phyloP scores from a whole-genome alignment of 2,113 vertebrate genomes.

The Microtus richardsoni region DNA sequence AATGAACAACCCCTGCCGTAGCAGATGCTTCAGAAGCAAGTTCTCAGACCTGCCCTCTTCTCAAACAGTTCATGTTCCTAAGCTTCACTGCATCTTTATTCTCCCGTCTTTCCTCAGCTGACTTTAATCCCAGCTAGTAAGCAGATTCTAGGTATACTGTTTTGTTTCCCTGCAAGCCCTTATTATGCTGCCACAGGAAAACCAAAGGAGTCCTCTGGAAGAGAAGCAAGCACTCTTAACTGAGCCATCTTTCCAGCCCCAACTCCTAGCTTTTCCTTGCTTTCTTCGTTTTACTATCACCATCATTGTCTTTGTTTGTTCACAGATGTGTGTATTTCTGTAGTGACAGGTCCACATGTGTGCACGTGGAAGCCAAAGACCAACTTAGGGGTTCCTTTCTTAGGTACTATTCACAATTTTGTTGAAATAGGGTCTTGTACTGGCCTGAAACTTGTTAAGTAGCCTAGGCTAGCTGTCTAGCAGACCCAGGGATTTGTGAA shows the following conservation, averaged over 20 bases:
- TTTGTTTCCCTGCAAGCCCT: neutral
- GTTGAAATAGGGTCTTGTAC: neutral
- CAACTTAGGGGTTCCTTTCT: neutral
- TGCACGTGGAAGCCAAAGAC: neutral
- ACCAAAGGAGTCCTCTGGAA: neutral
- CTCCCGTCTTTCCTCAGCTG: neutral
- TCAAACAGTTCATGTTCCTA: neutral
- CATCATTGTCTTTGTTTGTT: neutral
- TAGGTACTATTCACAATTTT: neutral
- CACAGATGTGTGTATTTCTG: neutral
- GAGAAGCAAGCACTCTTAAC: neutral
- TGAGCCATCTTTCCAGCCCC: neutral
- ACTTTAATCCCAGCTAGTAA: neutral
- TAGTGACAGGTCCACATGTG: neutral
- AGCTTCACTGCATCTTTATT: neutral
- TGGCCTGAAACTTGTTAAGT: neutral
- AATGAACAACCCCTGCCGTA: neutral
- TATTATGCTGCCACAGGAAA: neutral
- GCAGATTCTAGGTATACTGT: neutral
- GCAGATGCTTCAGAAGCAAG: neutral
- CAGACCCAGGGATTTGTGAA: neutral
- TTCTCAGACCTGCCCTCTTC: constrained; percentile 5
- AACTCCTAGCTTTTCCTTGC: neutral
- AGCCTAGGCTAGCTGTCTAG: neutral
- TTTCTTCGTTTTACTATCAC: neutral